Base-by-base conservation (phyloP, 2,888 invertebrate species). In the Elysia crispata region DNA sequence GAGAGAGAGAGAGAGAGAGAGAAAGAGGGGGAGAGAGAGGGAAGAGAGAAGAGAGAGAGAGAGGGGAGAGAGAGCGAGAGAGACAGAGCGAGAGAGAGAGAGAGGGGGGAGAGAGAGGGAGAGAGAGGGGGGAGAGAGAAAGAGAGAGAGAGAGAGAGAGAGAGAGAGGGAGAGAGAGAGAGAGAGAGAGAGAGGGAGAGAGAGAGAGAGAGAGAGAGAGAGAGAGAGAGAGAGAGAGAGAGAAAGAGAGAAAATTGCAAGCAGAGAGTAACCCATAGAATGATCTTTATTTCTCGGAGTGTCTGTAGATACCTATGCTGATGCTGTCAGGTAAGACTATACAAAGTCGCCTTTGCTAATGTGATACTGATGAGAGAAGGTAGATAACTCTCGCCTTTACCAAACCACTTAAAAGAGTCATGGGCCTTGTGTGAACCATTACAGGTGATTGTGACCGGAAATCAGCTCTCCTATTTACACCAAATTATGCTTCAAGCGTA, bases 111-210 rank as follows among this genome's bases (percentile, higher is more conserved):
- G 33, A 20, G 13, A n/a, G 50, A 28, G 30, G 70, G 3, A 6
- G 3, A 6, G 11, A 11, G 11, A 11, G 11, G 41, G 11, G 11
- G 11, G 41, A 41, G 3, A 11, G 41, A 41, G 41, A 41, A 41
- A 41, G 11, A 49, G 41, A 30, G 23, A 64, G 1, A 30, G 23
- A 41, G 15, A 31, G 18, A 62, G 20, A 64, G 1, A 76, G 25
- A 64, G 31, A 28, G n/a, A 60, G 23, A 49, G 50, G 25, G 15
- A 66, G 67, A 67, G 41, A 76, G 76, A 6, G 13, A 62, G 25
- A 1, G 75, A 54, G 31, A 25, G 67, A 31, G 15, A 18, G n/a
- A 41, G 64, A 41, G n/a, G 33, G 23, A n/a, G 28, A 64, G 28
- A 50, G 70, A 6, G 3, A 6, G 3, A 41, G 41, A 41, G 41